A percentile compares a stretch with the other conserved stretches of the same genome.
Evolutionary conservation across 30 jellyfish, hydroid and myxozoan species (phyloP).

Genomic region (Chironex yamaguchii): DNA sequence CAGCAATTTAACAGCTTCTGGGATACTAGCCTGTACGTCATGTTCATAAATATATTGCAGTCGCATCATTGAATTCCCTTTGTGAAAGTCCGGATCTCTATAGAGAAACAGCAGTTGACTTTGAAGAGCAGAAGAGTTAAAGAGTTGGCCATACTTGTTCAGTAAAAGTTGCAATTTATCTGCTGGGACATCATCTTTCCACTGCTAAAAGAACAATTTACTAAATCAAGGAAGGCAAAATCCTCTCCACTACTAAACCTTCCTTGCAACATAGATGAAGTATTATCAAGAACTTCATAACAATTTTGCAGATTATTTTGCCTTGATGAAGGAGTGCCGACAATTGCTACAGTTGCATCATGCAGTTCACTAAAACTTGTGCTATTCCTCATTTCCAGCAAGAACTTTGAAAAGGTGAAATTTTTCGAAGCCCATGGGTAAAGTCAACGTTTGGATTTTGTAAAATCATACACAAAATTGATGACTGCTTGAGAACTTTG

Average conservation of each 20-base stretch:
- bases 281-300: slow-evolving; percentile 39
- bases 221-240: slow-evolving; percentile 38
- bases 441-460: not conserved
- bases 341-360: not conserved
- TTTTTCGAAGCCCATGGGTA: not conserved
- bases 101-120: slow-evolving; percentile 7
- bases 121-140: slow-evolving; percentile 2
- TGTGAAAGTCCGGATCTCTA: slow-evolving; percentile 33
- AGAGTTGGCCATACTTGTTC: slow-evolving; percentile 19
- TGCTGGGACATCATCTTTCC: slow-evolving; percentile 7
- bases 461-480: too few species aligned
- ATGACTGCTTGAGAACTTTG: not conserved
- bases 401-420: not conserved
- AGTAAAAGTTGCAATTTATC: not conserved
- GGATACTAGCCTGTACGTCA: slow-evolving; percentile 12
- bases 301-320: slow-evolving; percentile 17
- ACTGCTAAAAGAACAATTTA: not conserved
- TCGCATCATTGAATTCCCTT: not conserved
- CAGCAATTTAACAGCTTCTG: slow-evolving; percentile 20
- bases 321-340: slow-evolving; percentile 30
- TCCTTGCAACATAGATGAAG: not conserved
- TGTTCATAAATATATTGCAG: not conserved
- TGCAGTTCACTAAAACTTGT: not conserved
- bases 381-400: not conserved
- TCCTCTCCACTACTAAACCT: slow-evolving; percentile 8